Percentiles rank a stretch among this genome's conserved stretches.
Conservation (phyloP, 2,113 vertebrate species). For the Falcunculus frontatus region DNA sequence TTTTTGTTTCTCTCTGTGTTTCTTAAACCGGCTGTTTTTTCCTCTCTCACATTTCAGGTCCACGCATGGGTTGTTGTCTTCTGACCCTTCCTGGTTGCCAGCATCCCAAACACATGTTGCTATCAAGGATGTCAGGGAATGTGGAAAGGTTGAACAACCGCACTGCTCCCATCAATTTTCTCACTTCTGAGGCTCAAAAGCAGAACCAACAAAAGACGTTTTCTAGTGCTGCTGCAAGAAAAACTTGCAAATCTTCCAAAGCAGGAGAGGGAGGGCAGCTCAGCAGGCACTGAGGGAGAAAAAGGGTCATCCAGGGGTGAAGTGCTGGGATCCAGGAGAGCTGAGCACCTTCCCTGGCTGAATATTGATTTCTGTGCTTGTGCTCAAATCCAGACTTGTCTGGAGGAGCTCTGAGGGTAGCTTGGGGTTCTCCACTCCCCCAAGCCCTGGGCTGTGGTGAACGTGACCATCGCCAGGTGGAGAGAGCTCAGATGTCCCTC, state of each 20-base stretch:
- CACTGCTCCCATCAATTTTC: not conserved
- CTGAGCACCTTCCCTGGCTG: not conserved
- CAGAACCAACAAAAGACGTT: not conserved
- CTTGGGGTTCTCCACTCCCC: rapidly evolving
- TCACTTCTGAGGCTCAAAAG: not conserved
- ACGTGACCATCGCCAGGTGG: rapidly evolving
- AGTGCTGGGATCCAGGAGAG: not conserved
- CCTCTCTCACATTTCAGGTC: not conserved
- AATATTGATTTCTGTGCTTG: not conserved
- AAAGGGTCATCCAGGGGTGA: not conserved
- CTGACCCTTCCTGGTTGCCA: not conserved
- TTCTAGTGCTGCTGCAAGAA: not conserved
- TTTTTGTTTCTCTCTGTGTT: not conserved
- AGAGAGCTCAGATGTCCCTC: not conserved
- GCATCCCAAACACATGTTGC: not conserved
- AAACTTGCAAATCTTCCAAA: not conserved
- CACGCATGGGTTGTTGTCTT: not conserved
- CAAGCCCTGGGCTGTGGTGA: not conserved
- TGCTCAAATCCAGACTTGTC: not conserved
- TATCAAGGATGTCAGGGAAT: not conserved
- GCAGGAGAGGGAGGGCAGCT: not conserved
- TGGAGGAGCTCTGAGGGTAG: not conserved
- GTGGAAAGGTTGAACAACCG: not conserved
- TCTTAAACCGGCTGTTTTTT: rapidly evolving
- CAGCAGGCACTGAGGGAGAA: not conserved